A percentile compares a stretch with the other conserved stretches of the same genome.
These are phyloP conservation scores for Harpagifer antarcticus DNA, from an alignment of 2,797 vertebrate genomes.

Conservation along the genomic window DNA sequence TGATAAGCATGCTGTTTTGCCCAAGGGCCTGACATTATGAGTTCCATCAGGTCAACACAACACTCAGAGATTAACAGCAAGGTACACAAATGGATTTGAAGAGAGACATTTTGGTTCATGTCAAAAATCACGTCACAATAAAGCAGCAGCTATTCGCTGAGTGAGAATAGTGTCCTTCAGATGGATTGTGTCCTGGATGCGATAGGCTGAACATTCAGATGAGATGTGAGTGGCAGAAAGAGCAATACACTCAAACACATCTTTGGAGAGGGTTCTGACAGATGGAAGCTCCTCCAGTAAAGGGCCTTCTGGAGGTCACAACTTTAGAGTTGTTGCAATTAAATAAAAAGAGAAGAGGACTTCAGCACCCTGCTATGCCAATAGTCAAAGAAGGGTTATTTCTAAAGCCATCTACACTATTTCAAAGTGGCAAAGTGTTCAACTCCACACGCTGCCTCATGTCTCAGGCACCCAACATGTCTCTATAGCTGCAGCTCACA, in stretches of 20 bases:
- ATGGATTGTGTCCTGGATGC: conserved; percentile 77
- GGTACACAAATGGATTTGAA: conserved; percentile 69
- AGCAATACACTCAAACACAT: conserved; percentile 67
- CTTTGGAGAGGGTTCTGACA: conserved; percentile 71
- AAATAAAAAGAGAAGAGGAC: conserved; percentile 48
- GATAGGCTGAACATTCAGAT: conserved; percentile 72
- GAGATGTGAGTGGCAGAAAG: conserved; percentile 73
- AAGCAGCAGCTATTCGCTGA: conserved; percentile 57
- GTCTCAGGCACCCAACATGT: background rate
- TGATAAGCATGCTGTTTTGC: conserved; percentile 59
- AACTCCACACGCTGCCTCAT: background rate
- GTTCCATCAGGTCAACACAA: conserved; percentile 53
- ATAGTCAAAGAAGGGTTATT: conserved; percentile 50
- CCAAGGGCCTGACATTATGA: conserved; percentile 41
- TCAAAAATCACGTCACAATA: conserved; percentile 62
- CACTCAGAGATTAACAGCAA: conserved; percentile 63
- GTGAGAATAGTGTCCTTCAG: conserved; percentile 76
- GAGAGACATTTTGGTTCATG: background rate
- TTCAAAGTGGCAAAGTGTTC: conserved; percentile 13
- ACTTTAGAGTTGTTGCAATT: conserved; percentile 48
- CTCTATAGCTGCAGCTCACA: background rate
- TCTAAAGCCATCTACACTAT: conserved; percentile 37
- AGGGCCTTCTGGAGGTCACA: conserved; percentile 69
- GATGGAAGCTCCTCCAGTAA: conserved; percentile 53
- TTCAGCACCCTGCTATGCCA: conserved; percentile 27